Base-by-base conservation (phyloP, 2,888 invertebrate genomes). In the Belgica antarctica region DNA sequence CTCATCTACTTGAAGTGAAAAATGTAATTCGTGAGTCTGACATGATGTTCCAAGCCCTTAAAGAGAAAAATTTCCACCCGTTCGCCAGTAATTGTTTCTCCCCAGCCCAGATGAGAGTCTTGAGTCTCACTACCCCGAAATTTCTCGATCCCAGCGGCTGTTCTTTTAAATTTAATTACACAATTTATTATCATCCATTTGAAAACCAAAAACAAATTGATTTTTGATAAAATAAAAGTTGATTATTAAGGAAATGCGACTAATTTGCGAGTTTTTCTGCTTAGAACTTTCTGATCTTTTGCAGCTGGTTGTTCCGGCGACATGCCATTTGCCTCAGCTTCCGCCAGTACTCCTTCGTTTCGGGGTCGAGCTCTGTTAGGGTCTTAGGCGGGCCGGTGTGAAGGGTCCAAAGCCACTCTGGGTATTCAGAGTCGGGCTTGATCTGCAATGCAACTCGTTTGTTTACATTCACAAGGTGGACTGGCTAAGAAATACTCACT, bases 391-490 rank as follows among this genome's bases (percentile, higher is more conserved):
- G 79, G 1, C 88, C 89, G 15, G 85, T 84, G 74, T 85, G 81
- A 12, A 96, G 76, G 1, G 76, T 81, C 96, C 95, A 96, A 71
- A 97, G 81, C 96, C 96, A 97, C 1, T 89, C 88, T 0, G 96
- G 97, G 80, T 97, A 97, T 77, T 94, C 92, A 22, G 82, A 82
- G 76, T 92, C 89, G 0, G 87, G 84, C 77, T 87, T 88, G 17
- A 88, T 71, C 80, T 81, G 63, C 31, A 74, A n/a, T 22, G 28
- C 2, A 25, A 62, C 8, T 27, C 25, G 7, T n/a, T n/a, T n/a
- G n/a, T 7, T 7, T 34, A n/a, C 28, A 62, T 52, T 19, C 10
- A 4, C 12, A 17, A 7, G 25, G 19, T 5, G 28, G 22, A 34
- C 25, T 34, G 34, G 34, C 41, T n/a, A 41, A 10, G 5, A 5